Base-by-base conservation (phyloP, 2,888 invertebrate genomes). In the Polyommatus iphigenia region DNA sequence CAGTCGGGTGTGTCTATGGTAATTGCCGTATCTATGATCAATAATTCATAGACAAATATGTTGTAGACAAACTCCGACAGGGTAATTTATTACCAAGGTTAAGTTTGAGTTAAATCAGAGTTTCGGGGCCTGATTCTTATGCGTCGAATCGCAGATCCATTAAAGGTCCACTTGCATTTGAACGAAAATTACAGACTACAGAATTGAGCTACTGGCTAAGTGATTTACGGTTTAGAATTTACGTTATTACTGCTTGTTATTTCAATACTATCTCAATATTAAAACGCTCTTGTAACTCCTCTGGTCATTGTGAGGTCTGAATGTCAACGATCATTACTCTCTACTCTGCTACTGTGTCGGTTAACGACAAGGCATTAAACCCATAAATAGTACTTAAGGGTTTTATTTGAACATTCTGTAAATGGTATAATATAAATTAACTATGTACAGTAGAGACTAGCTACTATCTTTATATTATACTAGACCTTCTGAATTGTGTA, bases 1-100 rank as follows among this genome's bases (percentile, higher is more conserved):
- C 73, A 73, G 46, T 41, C 24, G 73, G 46, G 41, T 41, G 72
- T 72, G 72, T 73, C 73, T 73, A 67, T 67, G 41, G 46, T 73
- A 73, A 73, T 73, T 73, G 46, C 13, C 73, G 46, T 73, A 73
- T 73, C 73, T 73, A 5, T 46, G 73, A 73, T 73, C 73, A 73
- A 73, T 73, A 73, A 73, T 46, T 46, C 73, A 73, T 46, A 41
- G 73, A 20, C 46, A 73, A 73, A 73, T 46, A 67, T 32, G 67
- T 67, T 29, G 29, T 32, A 67, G 67, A 18, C 67, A 67, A 67
- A 32, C 67, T 73, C 13, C 46, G 46, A 73, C 46, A 46, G 13
- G 73, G 73, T 73, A 73, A 46, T 73, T 73, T 46, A 73, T 73
- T 46, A 20, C 46, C 46, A 73, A 73, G 73, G 73, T 46, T 41